These are phyloP conservation scores for Hecatera dysodea DNA, from an alignment of 2,888 invertebrate species.

Conservation along the genomic window DNA sequence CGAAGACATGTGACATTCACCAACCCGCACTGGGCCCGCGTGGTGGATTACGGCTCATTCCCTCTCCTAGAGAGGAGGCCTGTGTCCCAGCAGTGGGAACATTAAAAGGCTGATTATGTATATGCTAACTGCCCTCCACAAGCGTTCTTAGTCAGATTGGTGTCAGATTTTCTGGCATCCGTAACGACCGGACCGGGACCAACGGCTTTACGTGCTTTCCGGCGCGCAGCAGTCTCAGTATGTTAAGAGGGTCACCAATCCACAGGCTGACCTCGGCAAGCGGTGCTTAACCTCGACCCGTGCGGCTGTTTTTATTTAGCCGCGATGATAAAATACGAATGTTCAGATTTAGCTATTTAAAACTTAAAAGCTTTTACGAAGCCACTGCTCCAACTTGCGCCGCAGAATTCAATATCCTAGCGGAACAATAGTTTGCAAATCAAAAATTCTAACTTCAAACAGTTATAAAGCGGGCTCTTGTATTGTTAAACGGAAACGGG, in stretches of 20 bases:
- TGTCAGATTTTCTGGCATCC: neutral
- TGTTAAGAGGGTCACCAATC: neutral
- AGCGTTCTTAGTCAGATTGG: neutral
- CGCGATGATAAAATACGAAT: slow-evolving; percentile 9
- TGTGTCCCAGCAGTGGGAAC: too few species aligned
- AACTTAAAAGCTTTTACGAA: slow-evolving; percentile 40
- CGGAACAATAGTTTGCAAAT: slow-evolving; percentile 55
- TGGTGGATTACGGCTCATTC: too few species aligned
- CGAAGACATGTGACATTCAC: too few species aligned
- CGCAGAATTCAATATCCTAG: slow-evolving; percentile 50
- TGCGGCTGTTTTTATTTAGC: neutral
- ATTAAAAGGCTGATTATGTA: too few species aligned
- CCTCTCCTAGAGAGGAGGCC: too few species aligned
- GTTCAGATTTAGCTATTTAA: slow-evolving; percentile 17
- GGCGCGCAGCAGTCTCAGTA: neutral
- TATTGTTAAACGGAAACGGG: slow-evolving; percentile 37
- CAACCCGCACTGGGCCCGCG: too few species aligned
- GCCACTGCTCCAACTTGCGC: slow-evolving; percentile 24
- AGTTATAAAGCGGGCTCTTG: slow-evolving; percentile 48
- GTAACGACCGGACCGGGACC: neutral
- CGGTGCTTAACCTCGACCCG: neutral
- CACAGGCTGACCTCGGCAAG: neutral
- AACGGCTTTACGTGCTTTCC: neutral
- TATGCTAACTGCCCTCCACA: too few species aligned
- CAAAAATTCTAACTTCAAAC: slow-evolving; percentile 52